These are phyloP conservation scores for Platyura marginata DNA, from an alignment of 1,140 invertebrate genomes.

Conservation along the genomic window DNA sequence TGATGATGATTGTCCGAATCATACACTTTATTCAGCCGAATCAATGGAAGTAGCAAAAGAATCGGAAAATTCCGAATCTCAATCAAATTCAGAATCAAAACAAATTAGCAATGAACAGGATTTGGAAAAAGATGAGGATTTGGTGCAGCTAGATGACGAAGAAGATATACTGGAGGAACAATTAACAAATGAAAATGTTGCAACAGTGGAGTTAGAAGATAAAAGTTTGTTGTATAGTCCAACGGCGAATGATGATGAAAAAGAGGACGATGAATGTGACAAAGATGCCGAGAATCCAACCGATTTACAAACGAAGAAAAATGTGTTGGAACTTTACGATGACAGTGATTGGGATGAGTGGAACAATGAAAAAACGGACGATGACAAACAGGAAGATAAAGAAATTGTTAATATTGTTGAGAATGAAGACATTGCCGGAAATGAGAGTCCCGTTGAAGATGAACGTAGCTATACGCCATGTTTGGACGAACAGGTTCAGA, in stretches of 20 bases:
- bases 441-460: slow-evolving; percentile 27
- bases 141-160: slow-evolving; percentile 25
- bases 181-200: slow-evolving; percentile 9
- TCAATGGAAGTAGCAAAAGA: slow-evolving; percentile 52
- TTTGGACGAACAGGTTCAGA: slow-evolving; percentile 34
- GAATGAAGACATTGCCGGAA: neutral
- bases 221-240: slow-evolving; percentile 4
- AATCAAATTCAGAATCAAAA: slow-evolving; percentile 6
- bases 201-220: slow-evolving; percentile 4
- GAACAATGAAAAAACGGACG: slow-evolving; percentile 19
- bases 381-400: slow-evolving; percentile 10
- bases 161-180: slow-evolving; percentile 12
- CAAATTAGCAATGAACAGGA: slow-evolving; percentile 14
- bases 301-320: neutral
- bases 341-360: slow-evolving; percentile 25
- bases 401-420: slow-evolving; percentile 19
- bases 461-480: slow-evolving; percentile 46
- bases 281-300: neutral
- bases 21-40: slow-evolving; percentile 61
- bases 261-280: slow-evolving; percentile 3
- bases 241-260: slow-evolving; percentile 3
- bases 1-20: slow-evolving; percentile 61
- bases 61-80: slow-evolving; percentile 9
- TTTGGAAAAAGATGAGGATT: slow-evolving; percentile 19
- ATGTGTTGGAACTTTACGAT: slow-evolving; percentile 20